Conservation (phyloP, 2,113 vertebrate species). For the Micromys minutus region DNA sequence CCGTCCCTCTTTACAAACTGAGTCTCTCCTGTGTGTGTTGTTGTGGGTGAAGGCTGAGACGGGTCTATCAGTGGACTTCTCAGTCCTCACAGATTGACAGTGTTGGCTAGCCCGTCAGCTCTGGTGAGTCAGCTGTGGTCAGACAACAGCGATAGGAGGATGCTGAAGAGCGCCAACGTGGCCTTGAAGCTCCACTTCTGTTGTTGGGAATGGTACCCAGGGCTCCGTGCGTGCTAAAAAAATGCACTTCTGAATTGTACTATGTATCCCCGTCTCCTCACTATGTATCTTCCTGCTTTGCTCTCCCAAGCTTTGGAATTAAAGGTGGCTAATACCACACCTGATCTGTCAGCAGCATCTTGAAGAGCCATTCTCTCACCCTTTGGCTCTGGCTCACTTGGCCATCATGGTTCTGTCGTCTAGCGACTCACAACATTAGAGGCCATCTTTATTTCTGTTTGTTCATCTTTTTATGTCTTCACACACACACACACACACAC, state of each 20-base stretch:
- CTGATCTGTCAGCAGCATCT: background rate
- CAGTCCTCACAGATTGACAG: accelerated
- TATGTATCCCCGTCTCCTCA: background rate
- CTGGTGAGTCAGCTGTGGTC: accelerated
- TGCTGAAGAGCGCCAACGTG: background rate
- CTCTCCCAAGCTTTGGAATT: background rate
- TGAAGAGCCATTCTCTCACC: background rate
- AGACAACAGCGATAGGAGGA: accelerated
- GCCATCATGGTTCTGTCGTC: accelerated
- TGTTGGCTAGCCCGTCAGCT: accelerated
- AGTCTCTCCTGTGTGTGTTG: background rate
- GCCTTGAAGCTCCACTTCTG: background rate
- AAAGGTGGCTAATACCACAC: background rate
- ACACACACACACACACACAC: no score
- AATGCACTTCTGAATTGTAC: background rate
- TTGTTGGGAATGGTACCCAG: background rate
- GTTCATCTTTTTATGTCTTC: background rate
- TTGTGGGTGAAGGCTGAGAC: background rate
- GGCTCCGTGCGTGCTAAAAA: background rate
- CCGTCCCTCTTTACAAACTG: background rate
- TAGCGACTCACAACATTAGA: accelerated
- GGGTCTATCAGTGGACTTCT: background rate
- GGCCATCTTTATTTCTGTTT: no score
- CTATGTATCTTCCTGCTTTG: background rate
- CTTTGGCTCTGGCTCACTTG: background rate